phyloP scores from a whole-genome alignment of 2,888 invertebrate species.

The Argyresthia albistria region DNA sequence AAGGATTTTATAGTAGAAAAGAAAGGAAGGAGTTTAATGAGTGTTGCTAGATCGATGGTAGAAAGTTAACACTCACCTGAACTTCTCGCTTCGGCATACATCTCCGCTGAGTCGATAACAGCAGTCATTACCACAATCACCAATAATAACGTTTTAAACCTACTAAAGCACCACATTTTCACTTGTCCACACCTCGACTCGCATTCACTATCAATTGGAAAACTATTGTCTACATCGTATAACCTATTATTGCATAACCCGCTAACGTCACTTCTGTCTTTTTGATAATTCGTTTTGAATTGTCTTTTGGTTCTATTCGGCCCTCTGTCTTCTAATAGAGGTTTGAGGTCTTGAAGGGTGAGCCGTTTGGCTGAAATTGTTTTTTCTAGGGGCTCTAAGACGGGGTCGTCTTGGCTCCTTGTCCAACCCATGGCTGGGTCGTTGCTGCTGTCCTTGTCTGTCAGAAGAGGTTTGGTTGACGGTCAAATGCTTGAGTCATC shows the following conservation, averaged over 20 bases:
- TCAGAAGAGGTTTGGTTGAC: conserved; percentile 17
- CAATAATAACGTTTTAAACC: conserved; percentile 53
- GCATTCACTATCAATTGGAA: conserved; percentile 23
- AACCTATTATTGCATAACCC: conserved; percentile 37
- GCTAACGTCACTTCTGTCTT: conserved; percentile 18
- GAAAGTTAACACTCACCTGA: conserved; percentile 40
- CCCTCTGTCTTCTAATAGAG: conserved; percentile 61
- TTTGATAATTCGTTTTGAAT: conserved; percentile 17
- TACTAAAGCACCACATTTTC: conserved; percentile 47
- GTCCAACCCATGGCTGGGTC: conserved; percentile 35
- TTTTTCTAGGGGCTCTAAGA: conserved; percentile 38
- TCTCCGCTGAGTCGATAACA: conserved; percentile 33
- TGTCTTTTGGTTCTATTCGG: conserved; percentile 15
- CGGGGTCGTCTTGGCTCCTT: conserved; percentile 13
- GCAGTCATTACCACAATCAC: conserved; percentile 43
- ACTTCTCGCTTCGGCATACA: conserved; percentile 49
- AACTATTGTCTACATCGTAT: conserved; percentile 34
- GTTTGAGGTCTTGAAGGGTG: conserved; percentile 55
- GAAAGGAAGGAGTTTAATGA: no score
- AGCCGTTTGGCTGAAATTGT: conserved; percentile 39
- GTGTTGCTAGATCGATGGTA: no score
- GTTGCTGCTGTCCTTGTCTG: conserved; percentile 15
- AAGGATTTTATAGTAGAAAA: no score
- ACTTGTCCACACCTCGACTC: conserved; percentile 29
- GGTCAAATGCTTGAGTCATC: conserved; percentile 56